phyloP scores from a whole-genome alignment of 2,113 vertebrate genomes.

The Lampris megalopsis region DNA sequence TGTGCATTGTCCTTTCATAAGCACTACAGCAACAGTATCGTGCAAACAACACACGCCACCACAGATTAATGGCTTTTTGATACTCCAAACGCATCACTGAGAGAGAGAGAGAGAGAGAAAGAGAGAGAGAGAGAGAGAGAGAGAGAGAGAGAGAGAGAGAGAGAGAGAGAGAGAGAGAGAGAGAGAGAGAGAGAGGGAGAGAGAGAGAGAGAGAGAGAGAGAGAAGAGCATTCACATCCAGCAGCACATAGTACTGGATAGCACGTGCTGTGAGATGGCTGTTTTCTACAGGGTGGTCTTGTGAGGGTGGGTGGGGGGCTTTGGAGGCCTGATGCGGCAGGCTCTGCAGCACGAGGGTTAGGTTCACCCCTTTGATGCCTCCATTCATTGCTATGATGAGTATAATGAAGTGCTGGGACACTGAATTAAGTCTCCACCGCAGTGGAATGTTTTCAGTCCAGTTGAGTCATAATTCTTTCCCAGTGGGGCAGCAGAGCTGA shows the following conservation, averaged over 20 bases:
- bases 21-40: not conserved
- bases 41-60: not conserved
- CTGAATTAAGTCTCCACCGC: conserved; percentile 67
- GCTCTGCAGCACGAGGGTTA: conserved; percentile 45
- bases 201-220: too few relatives aligned
- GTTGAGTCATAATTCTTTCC: conserved; percentile 70
- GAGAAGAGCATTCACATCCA: too few relatives aligned
- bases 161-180: too few relatives aligned
- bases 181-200: too few relatives aligned
- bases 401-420: conserved; percentile 69
- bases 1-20: not conserved
- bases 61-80: not conserved
- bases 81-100: not conserved
- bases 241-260: too few relatives aligned
- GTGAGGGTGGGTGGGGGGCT: too few relatives aligned
- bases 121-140: too few relatives aligned
- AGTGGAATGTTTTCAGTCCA: conserved; percentile 76
- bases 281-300: too few relatives aligned
- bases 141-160: too few relatives aligned
- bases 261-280: too few relatives aligned
- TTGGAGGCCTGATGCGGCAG: conserved; percentile 9
- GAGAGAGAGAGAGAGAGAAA: too few relatives aligned
- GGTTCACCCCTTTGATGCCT: conserved; percentile 36
- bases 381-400: conserved; percentile 66
- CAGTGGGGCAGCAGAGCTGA: conserved; percentile 66